Evolutionary conservation across 1,140 invertebrate species (phyloP), one percentile per base, ranked within the genome.

Genomic region (Dreissena rostriformis): DNA sequence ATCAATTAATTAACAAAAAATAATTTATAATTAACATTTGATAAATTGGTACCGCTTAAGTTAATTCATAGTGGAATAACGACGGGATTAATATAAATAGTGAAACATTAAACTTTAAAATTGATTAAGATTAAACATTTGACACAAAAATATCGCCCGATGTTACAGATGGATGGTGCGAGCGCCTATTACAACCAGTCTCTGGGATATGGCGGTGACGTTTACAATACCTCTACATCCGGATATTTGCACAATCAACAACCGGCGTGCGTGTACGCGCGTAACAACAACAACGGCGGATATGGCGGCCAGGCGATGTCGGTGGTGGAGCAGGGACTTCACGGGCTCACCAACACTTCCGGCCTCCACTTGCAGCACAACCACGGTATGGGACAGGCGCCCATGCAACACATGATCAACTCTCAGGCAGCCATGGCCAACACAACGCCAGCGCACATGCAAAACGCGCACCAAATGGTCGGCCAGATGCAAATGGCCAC

Each of bases 261-360:
- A n/a, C 86, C 87, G 15, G 81, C 87, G 12, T 88, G 87, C 76
- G 84, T 86, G 39, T 88, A 88, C 67, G 85, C 86, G 19, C 71
- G 86, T 51, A 86, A 87, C 80, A 77, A 77, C 12, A 77, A 79
- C 11, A 85, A 85, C 52, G 82, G 87, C 66, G 81, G 85, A 1
- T 90, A 89, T 77, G 91, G 91, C 10, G 91, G 90, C n/a, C 91
- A 92, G 57, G 67, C 88, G 39, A 92, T 92, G 91, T 86, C 90
- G 19, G 91, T 92, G 0, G 91, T 92, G 28, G 91, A 92, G 72
- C 87, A 89, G 67, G 82, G 82, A 22, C 79, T 88, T 22, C 86
- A 85, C 52, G 75, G 77, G 68, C 55, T 68, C 29, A 57, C 80
- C 61, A 51, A 75, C 22, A 11, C 28, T 65, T 68, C 75, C 53